Conservation (phyloP, 2,113 vertebrate species). For the Caretta caretta region DNA sequence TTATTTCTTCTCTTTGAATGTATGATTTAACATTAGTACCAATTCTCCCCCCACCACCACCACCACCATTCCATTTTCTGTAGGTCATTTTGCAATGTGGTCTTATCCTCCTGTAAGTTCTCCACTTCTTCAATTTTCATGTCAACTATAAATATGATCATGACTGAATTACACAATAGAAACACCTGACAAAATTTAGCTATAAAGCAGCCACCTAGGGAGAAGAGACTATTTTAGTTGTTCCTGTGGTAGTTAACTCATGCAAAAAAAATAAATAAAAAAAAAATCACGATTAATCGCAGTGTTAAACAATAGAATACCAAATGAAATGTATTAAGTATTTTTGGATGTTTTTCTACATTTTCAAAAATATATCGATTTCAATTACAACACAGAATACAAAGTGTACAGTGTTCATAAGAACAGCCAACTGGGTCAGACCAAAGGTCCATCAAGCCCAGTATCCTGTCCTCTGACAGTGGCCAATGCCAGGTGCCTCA, state of each 20-base stretch:
- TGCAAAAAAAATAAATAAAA: too few species aligned
- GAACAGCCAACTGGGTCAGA: too few species aligned
- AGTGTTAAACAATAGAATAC: too few species aligned
- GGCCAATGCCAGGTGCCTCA: too few species aligned
- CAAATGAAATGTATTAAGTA: too few species aligned
- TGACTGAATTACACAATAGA: slow-evolving; percentile 20
- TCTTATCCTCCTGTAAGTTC: slow-evolving; percentile 15
- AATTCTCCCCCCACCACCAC: not conserved
- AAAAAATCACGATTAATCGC: too few species aligned
- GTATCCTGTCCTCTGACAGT: too few species aligned
- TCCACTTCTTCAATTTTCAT: not conserved
- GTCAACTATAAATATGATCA: slow-evolving; percentile 13
- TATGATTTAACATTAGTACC: slow-evolving; percentile 3
- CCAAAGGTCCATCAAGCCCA: too few species aligned
- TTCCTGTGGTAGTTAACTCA: not conserved
- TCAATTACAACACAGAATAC: too few species aligned
- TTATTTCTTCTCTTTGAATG: not conserved
- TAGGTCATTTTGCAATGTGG: slow-evolving; percentile 28
- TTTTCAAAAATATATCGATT: too few species aligned
- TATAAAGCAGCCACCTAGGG: slow-evolving; percentile 55
- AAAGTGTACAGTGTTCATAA: too few species aligned
- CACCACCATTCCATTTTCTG: slow-evolving; percentile 54
- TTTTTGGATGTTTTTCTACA: too few species aligned
- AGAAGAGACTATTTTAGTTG: slow-evolving; percentile 14
- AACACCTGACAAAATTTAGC: slow-evolving; percentile 24